Percentiles rank a stretch among this genome's conserved stretches.
Conservation (phyloP, 2,888 invertebrate genomes). For the Norana najaformis region DNA sequence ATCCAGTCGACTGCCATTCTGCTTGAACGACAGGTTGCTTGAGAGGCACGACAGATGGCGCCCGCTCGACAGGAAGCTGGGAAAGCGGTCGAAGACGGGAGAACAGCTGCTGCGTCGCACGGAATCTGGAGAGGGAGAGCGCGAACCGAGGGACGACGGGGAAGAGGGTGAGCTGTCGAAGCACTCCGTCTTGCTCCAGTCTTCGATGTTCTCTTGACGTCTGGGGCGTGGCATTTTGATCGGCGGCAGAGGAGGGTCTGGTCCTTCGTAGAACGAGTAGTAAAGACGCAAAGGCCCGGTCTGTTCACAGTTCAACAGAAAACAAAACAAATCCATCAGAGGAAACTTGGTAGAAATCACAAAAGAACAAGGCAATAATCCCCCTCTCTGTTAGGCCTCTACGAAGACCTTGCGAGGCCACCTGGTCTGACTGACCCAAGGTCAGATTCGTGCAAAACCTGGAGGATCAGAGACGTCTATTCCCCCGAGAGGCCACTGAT, state of each 20-base stretch:
- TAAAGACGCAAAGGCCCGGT: constrained; percentile 22
- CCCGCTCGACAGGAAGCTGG: background rate
- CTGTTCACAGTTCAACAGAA: background rate
- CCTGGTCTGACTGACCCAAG: no score
- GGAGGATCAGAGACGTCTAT: no score
- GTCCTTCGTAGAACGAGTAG: constrained; percentile 23
- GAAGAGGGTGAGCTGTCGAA: background rate
- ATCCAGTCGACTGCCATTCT: background rate
- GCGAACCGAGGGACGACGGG: background rate
- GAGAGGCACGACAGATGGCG: background rate
- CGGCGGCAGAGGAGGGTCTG: constrained; percentile 15
- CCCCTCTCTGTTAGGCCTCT: no score
- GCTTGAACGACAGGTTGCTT: background rate
- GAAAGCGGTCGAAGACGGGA: constrained; percentile 16
- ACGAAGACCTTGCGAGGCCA: no score
- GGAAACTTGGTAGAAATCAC: no score
- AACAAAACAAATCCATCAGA: no score
- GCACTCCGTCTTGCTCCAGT: background rate
- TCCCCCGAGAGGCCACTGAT: no score
- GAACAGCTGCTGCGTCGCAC: background rate
- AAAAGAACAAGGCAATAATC: no score
- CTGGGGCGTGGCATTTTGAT: constrained; percentile 18
- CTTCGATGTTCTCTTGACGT: background rate
- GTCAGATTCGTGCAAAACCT: no score
- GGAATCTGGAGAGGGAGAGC: background rate